Conservation (phyloP, 2,113 vertebrate genomes). For the Lophura nycthemera region DNA sequence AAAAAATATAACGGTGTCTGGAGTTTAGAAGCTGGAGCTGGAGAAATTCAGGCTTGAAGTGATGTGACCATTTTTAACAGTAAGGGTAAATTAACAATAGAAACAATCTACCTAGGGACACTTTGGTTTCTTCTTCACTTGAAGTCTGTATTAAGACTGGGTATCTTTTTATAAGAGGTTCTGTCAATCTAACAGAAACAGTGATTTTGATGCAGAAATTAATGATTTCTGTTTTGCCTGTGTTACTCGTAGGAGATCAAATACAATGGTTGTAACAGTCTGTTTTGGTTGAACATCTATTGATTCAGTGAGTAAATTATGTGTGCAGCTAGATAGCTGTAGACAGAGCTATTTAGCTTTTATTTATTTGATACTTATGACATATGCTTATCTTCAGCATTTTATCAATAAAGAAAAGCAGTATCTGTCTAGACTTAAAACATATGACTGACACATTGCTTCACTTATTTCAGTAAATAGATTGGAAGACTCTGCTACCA, state of each 20-base stretch:
- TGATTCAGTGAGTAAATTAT: background rate
- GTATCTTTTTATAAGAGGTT: background rate
- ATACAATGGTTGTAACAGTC: background rate
- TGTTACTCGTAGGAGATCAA: background rate
- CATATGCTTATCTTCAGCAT: background rate
- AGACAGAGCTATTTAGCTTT: background rate
- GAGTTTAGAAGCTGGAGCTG: background rate
- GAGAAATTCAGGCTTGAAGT: background rate
- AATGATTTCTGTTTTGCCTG: background rate
- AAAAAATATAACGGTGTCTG: background rate
- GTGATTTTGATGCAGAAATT: slow-evolving; percentile 30
- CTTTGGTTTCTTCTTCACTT: background rate
- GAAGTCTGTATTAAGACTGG: background rate
- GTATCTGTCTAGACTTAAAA: background rate
- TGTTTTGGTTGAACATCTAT: background rate
- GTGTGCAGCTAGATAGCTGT: background rate
- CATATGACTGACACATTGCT: background rate
- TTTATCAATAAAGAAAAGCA: background rate
- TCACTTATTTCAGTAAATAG: background rate
- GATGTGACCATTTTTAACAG: background rate
- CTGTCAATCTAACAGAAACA: slow-evolving; percentile 13
- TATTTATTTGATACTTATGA: background rate
- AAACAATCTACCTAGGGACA: background rate
- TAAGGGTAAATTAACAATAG: background rate
- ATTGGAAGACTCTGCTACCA: background rate